phyloP scores from a whole-genome alignment of 2,113 vertebrate genomes.

The Tonatia bakeri region DNA sequence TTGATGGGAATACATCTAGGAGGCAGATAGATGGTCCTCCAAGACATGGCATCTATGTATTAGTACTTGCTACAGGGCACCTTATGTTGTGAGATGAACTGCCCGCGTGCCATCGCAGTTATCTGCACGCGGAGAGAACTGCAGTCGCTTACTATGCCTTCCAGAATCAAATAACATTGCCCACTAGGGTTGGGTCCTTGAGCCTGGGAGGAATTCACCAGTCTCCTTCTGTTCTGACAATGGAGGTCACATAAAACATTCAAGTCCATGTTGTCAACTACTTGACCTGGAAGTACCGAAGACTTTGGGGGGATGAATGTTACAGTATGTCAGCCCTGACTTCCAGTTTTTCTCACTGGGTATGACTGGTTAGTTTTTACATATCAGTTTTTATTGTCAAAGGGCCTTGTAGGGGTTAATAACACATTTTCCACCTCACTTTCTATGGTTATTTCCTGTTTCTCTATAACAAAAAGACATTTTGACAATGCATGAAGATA shows the following conservation, averaged over 20 bases:
- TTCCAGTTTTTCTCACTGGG: neutral
- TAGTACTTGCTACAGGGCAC: neutral
- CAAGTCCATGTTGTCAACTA: neutral
- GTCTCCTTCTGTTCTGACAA: neutral
- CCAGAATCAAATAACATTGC: neutral
- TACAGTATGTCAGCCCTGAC: neutral
- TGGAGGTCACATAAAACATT: neutral
- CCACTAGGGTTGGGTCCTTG: accelerated
- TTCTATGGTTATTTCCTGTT: neutral
- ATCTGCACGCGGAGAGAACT: neutral
- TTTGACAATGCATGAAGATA: neutral
- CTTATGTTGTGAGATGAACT: neutral
- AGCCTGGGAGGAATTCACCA: neutral
- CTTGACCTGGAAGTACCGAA: neutral
- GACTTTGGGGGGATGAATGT: neutral
- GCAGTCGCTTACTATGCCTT: neutral
- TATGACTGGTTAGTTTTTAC: neutral
- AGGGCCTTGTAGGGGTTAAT: neutral
- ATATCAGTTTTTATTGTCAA: neutral
- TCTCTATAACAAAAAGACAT: neutral
- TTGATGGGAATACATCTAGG: neutral
- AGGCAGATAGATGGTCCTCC: neutral
- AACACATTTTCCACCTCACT: neutral
- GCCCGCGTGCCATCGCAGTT: neutral
- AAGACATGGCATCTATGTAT: neutral